Evolutionary conservation across 2,888 invertebrate genomes (phyloP), one percentile per base, ranked within the genome.

Genomic region (Leptinotarsa haldemani): DNA sequence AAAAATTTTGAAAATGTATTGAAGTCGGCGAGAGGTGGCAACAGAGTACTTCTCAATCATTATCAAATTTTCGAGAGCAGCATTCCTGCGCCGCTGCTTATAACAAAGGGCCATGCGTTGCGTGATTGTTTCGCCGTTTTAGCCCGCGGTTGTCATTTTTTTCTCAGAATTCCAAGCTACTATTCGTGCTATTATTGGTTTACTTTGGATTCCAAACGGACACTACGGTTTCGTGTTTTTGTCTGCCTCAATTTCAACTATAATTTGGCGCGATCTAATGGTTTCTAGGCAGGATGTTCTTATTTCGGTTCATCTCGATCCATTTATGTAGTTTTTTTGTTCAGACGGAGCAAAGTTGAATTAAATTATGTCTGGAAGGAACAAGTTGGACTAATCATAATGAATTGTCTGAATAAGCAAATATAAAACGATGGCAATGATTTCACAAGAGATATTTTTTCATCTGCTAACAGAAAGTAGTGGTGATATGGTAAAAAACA

Each of bases 111-210:
- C 69, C 53, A 58, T 69, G 75, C 79, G 70, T 84, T 80, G 85
- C 84, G 85, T 85, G 85, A 83, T 82, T 80, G 81, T 82, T 83
- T 78, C 79, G 80, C 80, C 80, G 76, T 79, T 83, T 84, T 82
- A 74, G 84, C 84, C 84, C 78, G 82, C 79, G 84, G 84, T 83
- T 83, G 83, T 84, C 83, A 84, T 82, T 83, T 84, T 82, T 83
- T 84, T 81, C 80, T 74, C 18, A 69, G 78, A 74, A 78, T 75
- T 78, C 78, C 69, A 52, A 56, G 79, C 82, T 82, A 81, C 77
- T 70, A 74, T 76, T 78, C 75, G 74, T 76, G 77, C 76, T 74
- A 70, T 76, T 78, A 78, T 76, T 76, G 77, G 77, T 73, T 76
- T 76, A 78, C 73, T 77, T 72, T 65, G 58, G 75, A 72, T 65